Base-by-base conservation (phyloP, 2,113 vertebrate genomes). In the Leiothrix lutea region DNA sequence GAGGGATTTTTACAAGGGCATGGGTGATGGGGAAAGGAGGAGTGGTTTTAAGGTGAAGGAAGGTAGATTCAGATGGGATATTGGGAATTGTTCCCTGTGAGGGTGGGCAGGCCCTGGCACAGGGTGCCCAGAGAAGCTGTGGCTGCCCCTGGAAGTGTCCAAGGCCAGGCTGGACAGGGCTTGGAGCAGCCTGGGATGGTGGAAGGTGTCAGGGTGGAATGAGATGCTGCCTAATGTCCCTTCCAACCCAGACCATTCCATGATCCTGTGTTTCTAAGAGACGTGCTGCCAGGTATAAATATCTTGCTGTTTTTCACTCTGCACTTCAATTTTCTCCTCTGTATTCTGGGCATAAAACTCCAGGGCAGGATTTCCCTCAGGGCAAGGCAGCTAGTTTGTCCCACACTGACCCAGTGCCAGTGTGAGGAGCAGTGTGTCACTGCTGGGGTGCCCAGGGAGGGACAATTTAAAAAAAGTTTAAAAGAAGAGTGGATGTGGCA, bases 321-420 rank as follows among this genome's bases (percentile, higher is more conserved):
- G 23, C 35, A n/a, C 69, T 78, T 91, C 80, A 19, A 25, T 89
- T 89, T 92, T 10, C 67, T 25, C 24, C 62, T 79, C 61, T 64
- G 11, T 25, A 2, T 40, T 54, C 9, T 3, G 2, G 35, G 12
- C 6, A 15, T 1, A 24, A 16, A 38, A 38, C 36, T 38, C 36
- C 36, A 38, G n/a, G n/a, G n/a, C n/a, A n/a, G n/a, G n/a, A 38
- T 38, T 38, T 38, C 10, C 36, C 36, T 10, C 36, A 38, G 36
- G 36, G 36, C 36, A 38, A 38, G 36, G 36, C 10, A 38, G 36
- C 36, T 38, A 10, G 36, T 8, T 9, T 38, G 36, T 38, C 36
- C 36, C 36, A 38, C 36, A 38, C 36, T 38, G 36, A 38, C 36
- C 36, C 36, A 38, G 36, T 38, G 36, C 36, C 36, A 38, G 36